Evolutionary conservation across 2,797 vertebrate genomes (phyloP), one percentile per base, ranked within the genome.

Genomic region (Pseudopleuronectes americanus): DNA sequence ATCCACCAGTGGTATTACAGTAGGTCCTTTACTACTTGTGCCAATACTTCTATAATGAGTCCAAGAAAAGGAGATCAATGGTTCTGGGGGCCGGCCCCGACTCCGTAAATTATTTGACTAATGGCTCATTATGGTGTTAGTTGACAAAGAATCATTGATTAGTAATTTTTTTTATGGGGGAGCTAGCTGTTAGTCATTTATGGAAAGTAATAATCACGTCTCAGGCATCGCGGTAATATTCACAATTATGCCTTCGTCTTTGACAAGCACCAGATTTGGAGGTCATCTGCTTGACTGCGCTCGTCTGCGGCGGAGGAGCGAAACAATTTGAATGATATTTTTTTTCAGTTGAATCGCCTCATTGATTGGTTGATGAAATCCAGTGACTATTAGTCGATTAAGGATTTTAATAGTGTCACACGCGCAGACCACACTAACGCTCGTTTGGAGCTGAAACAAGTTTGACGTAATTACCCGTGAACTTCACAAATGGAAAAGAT

Each of bases 51-150:
- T 58, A 23, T 80, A 83, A 79, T 68, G 17, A 52, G 55, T 74
- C 67, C 28, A 64, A 59, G 52, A 56, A 62, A 56, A 48, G 53
- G 64, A 68, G 69, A 63, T 62, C 53, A 75, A 23, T 58, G 43
- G 21, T 36, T 70, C 1, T 24, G 19, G 23, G 4, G 17, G 43
- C 28, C 31, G 57, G 36, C 43, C 33, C 33, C 47, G 23, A 55
- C 49, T 36, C 31, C 54, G 22, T 63, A 65, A 57, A 74, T 68
- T 24, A 38, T 69, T 66, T 57, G 61, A 70, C 64, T 67, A 74
- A 86, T 71, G 58, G 55, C 61, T 71, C 64, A 78, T 76, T 65
- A 68, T 62, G 61, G 56, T 67, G 24, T 48, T 55, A 54, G 58
- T 56, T 77, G 28, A 71, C 68, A 65, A 73, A 58, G 24, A 62